Evolutionary conservation across 2,797 vertebrate genomes (phyloP).

Genomic region (Pantherophis vulpinus): DNA sequence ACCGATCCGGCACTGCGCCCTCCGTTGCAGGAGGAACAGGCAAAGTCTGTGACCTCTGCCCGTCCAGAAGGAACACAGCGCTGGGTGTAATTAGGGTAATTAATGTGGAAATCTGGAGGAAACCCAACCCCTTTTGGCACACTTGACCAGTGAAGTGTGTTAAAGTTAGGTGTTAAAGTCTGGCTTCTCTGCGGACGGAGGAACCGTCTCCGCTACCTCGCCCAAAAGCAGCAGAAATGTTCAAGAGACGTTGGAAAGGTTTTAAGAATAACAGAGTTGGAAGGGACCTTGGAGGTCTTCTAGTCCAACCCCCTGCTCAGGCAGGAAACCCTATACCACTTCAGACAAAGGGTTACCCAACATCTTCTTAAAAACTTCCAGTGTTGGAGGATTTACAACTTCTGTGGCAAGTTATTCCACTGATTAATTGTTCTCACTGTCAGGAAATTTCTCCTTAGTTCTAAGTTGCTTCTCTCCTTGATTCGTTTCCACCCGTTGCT

Average conservation of each 20-base stretch:
- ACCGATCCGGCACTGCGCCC: neutral
- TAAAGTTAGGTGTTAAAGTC: accelerated
- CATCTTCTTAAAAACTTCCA: too few relatives aligned
- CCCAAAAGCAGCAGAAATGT: neutral
- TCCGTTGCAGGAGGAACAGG: conserved; percentile 47
- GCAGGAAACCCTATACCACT: too few relatives aligned
- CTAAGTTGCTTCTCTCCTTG: too few relatives aligned
- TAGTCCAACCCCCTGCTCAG: too few relatives aligned
- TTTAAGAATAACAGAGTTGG: too few relatives aligned
- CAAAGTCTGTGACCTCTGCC: conserved; percentile 69
- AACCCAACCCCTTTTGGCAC: accelerated
- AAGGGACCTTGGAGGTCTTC: too few relatives aligned
- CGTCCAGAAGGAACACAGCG: conserved; percentile 14
- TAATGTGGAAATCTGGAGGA: neutral
- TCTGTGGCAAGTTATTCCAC: too few relatives aligned
- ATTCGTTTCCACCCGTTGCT: too few relatives aligned
- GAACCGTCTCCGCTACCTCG: accelerated
- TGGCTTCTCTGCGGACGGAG: neutral
- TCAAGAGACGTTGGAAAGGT: neutral
- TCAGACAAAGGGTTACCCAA: too few relatives aligned
- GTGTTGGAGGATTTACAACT: too few relatives aligned
- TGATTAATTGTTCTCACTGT: too few relatives aligned
- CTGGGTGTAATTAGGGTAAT: neutral
- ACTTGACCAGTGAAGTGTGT: accelerated
- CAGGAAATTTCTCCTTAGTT: too few relatives aligned